Percentiles rank a stretch among this genome's conserved stretches.
These are phyloP conservation scores for Equus przewalskii DNA, from an alignment of 2,113 vertebrate species.

Conservation along the genomic window DNA sequence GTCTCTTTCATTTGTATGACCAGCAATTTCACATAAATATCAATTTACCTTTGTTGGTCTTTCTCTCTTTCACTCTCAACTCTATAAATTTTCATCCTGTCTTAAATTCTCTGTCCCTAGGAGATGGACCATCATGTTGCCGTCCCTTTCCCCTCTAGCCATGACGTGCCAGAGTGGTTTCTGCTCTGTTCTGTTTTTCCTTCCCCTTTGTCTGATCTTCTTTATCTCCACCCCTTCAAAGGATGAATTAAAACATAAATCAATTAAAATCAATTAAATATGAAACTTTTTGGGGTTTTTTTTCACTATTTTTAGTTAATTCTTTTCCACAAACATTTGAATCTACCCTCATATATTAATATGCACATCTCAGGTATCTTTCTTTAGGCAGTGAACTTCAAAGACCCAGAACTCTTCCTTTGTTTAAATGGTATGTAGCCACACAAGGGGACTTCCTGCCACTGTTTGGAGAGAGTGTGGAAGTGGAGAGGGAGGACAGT, in stretches of 20 bases:
- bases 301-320: background rate
- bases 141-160: background rate
- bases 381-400: background rate
- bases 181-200: background rate
- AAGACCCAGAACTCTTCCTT: background rate
- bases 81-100: background rate
- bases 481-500: background rate
- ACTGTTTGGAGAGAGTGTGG: background rate
- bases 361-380: background rate
- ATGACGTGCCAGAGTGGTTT: too few relatives aligned
- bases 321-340: background rate
- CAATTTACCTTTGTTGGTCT: background rate
- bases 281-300: background rate
- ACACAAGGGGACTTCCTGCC: background rate
- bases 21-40: background rate
- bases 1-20: background rate
- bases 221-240: background rate
- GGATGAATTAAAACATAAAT: background rate
- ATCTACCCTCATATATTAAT: background rate
- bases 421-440: background rate
- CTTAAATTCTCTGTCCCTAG: background rate
- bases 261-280: slow-evolving; percentile 2
- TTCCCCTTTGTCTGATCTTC: background rate
- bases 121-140: background rate
- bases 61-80: background rate